Evolutionary conservation across 2,888 invertebrate species (phyloP), one percentile per base, ranked within the genome.

Genomic region (Caprella mutica): DNA sequence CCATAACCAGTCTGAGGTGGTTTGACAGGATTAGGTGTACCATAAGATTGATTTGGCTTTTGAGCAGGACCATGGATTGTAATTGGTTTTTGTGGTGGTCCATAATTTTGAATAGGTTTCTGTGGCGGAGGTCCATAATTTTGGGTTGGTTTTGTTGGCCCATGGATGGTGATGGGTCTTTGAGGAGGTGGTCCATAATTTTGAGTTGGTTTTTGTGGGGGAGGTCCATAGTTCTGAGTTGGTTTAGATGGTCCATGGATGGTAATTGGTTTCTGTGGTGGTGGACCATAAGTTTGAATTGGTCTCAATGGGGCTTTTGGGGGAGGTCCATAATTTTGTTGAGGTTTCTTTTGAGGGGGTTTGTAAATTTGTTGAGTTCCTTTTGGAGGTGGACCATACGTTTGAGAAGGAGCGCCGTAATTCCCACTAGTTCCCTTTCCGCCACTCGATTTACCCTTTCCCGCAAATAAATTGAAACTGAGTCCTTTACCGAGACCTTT

Each of bases 111-210:
- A 17, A 54, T 29, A 30, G 54, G 61, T 19, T 46, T 61, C 38
- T 56, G 56, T 3, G 56, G 58, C 14, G n/a, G n/a, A n/a, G n/a
- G n/a, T n/a, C n/a, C n/a, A n/a, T n/a, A n/a, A n/a, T n/a, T n/a
- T n/a, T n/a, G n/a, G n/a, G n/a, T n/a, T n/a, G n/a, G n/a, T n/a
- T n/a, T n/a, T n/a, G 61, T 57, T 40, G 65, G 55, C 46, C 66
- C 66, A 27, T 58, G 60, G 17, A 65, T 55, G 26, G 62, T 27
- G 26, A 54, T 42, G n/a, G 60, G 57, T 24, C 56, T 55, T 6
- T 58, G 54, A 8, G n/a, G n/a, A n/a, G 66, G 66, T 21, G 65
- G 64, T 40, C 66, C 67, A 46, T 66, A 67, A 12, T 59, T 43
- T 21, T 52, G 54, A 17, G 55, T 29, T 33, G 54, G 61, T 19